These are phyloP conservation scores for Odontocolon sp. DNA, from an alignment of 2,888 invertebrate genomes.

Conservation along the genomic window DNA sequence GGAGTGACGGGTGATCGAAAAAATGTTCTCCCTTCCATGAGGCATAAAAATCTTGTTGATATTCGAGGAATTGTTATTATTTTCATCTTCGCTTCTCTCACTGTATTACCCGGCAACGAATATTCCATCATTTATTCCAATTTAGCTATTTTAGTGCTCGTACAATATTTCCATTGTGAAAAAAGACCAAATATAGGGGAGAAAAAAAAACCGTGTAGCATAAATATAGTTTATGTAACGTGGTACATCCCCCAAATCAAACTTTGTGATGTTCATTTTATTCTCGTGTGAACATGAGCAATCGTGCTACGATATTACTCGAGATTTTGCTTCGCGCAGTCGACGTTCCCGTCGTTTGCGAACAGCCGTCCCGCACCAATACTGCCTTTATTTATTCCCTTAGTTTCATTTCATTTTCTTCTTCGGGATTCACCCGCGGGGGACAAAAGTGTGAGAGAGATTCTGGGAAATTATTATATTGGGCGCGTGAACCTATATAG, in stretches of 20 bases:
- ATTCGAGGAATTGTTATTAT: not conserved
- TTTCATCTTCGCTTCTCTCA: not conserved
- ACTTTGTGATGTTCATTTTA: not conserved
- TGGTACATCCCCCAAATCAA: not conserved
- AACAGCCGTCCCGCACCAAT: not conserved
- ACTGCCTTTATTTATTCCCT: slow-evolving; percentile 34
- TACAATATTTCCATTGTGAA: not conserved
- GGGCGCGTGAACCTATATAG: slow-evolving; percentile 3
- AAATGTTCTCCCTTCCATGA: not conserved
- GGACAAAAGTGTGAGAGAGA: slow-evolving; percentile 7
- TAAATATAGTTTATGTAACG: not conserved
- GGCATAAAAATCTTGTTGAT: not conserved
- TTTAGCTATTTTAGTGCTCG: not conserved
- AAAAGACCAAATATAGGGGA: not conserved
- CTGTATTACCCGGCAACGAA: not conserved
- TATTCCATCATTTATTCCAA: not conserved
- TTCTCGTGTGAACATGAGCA: not conserved
- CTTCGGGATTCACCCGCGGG: not conserved
- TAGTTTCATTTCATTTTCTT: slow-evolving; percentile 41
- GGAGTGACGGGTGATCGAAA: not conserved
- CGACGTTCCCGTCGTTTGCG: not conserved
- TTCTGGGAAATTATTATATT: slow-evolving; percentile 46
- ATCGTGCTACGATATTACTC: not conserved
- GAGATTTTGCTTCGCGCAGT: slow-evolving; percentile 14
- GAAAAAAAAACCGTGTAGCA: not conserved